Conservation (phyloP, 1,140 invertebrate species). For the Heliconius congener region DNA sequence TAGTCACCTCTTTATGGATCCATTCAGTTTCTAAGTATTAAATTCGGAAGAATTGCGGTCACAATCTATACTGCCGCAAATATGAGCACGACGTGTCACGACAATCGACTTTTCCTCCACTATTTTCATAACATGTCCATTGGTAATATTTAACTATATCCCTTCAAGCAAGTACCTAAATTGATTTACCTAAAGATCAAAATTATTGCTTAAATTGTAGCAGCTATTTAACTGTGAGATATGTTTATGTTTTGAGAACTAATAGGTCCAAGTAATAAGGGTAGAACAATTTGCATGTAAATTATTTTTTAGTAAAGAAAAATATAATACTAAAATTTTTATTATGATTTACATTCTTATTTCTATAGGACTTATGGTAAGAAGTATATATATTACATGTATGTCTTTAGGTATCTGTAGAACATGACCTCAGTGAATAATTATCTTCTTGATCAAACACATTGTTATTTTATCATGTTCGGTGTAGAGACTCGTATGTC, state of each 20-base stretch:
- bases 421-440: slow-evolving; percentile 9
- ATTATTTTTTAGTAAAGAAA: neutral
- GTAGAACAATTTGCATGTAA: neutral
- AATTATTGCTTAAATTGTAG: too few species aligned
- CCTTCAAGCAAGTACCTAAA: too few species aligned
- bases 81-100: slow-evolving; percentile 5
- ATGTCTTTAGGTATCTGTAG: neutral
- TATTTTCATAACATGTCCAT: slow-evolving; percentile 2
- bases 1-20: neutral
- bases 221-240: too few species aligned
- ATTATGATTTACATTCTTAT: too few species aligned
- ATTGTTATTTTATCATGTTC: slow-evolving; percentile 15
- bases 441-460: slow-evolving; percentile 14
- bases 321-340: neutral
- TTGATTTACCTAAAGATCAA: too few species aligned
- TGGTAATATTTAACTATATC: neutral
- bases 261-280: too few species aligned
- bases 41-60: slow-evolving; percentile 28
- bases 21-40: slow-evolving; percentile 17
- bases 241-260: too few species aligned
- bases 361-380: too few species aligned
- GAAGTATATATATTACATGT: neutral
- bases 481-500: neutral
- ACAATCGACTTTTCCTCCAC: slow-evolving; percentile 13
- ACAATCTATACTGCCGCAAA: slow-evolving; percentile 14